These are phyloP conservation scores for Andrena cerasifolii DNA, from an alignment of 1,140 invertebrate species.

Conservation along the genomic window DNA sequence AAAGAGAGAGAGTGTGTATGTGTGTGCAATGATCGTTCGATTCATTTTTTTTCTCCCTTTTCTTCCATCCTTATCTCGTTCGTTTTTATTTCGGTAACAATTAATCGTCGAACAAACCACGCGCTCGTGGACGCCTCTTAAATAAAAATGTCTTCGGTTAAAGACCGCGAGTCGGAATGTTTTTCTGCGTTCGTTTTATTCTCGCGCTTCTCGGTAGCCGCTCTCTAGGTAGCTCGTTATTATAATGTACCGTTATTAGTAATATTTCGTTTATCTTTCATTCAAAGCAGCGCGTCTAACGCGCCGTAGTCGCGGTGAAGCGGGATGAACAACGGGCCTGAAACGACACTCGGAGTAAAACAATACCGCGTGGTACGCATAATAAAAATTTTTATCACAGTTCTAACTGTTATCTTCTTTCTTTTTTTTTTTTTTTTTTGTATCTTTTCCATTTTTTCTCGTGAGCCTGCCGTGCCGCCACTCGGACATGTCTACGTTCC, in stretches of 20 bases:
- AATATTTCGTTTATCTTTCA: not conserved
- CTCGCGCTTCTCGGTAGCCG: constrained; percentile 21
- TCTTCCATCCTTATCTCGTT: not conserved
- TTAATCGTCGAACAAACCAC: constrained; percentile 50
- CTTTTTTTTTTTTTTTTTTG: no score
- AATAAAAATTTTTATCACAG: constrained; percentile 78
- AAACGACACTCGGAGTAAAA: constrained; percentile 44
- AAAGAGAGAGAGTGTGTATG: constrained; percentile 28
- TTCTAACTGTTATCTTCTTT: constrained; percentile 68
- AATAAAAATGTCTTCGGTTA: constrained; percentile 34
- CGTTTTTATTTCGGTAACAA: constrained; percentile 27
- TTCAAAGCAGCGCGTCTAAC: constrained; percentile 53
- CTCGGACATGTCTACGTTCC: constrained; percentile 33
- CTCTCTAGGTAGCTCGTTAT: constrained; percentile 33
- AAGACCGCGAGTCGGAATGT: constrained; percentile 55
- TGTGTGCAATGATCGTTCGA: constrained; percentile 44
- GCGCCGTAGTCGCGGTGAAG: constrained; percentile 31
- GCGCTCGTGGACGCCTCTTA: constrained; percentile 32
- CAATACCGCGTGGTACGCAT: constrained; percentile 43
- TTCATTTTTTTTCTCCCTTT: constrained; percentile 12
- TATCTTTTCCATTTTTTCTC: no score
- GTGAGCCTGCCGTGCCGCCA: constrained; percentile 58
- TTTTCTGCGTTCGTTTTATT: constrained; percentile 42
- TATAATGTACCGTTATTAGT: not conserved
- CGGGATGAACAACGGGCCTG: constrained; percentile 39